Conservation (phyloP, 2,888 invertebrate genomes). For the Euzophera pinguis region DNA sequence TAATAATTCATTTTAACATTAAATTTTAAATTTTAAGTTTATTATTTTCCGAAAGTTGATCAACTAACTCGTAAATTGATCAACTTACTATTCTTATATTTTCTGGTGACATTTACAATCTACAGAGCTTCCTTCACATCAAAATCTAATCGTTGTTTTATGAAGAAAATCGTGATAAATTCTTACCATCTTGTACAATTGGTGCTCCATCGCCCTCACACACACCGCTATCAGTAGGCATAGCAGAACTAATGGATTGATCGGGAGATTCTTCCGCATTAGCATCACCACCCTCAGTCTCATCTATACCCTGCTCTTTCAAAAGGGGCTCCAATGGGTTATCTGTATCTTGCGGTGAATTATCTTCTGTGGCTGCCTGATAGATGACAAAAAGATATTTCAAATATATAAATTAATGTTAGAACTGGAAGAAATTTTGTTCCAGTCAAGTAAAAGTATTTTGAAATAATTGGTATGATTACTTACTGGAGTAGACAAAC, state of each 20-base stretch:
- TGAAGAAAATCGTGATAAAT: neutral
- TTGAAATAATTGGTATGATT: neutral
- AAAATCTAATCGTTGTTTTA: too few species aligned
- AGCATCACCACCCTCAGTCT: constrained; percentile 47
- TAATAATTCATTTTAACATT: too few species aligned
- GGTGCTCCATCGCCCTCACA: constrained; percentile 64
- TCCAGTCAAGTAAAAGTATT: too few species aligned
- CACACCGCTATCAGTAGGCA: constrained; percentile 62
- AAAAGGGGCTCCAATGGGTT: constrained; percentile 54
- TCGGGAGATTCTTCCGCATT: constrained; percentile 71
- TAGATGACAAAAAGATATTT: neutral
- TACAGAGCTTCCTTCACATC: too few species aligned
- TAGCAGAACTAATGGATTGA: constrained; percentile 72
- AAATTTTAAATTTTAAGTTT: too few species aligned
- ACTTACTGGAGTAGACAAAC: constrained; percentile 71
- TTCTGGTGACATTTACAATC: too few species aligned
- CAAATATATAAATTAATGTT: too few species aligned
- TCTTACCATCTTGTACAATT: constrained; percentile 62
- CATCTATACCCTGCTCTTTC: constrained; percentile 57
- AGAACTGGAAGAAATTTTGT: too few species aligned
- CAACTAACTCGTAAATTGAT: too few species aligned
- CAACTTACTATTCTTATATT: too few species aligned
- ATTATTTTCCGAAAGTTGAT: too few species aligned
- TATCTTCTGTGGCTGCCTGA: constrained; percentile 57
- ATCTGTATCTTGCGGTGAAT: constrained; percentile 61